Percentiles rank a stretch among this genome's conserved stretches.
phyloP scores from a whole-genome alignment of 2,888 invertebrate species.

The Perizoma flavofasciatum region DNA sequence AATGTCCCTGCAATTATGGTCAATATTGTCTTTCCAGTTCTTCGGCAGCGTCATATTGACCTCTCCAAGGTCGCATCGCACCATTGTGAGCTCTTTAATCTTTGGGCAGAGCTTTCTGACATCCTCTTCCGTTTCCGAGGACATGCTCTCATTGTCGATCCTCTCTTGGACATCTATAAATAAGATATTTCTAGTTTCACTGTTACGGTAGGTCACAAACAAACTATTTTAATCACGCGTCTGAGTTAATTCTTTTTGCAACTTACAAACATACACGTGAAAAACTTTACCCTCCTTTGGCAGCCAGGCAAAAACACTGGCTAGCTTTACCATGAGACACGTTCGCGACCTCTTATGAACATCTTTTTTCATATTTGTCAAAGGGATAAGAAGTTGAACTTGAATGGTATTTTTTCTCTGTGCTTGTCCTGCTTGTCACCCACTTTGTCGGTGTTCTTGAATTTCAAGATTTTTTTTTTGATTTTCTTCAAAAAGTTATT shows the following conservation, averaged over 20 bases:
- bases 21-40: slow-evolving; percentile 77
- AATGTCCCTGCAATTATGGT: slow-evolving; percentile 71
- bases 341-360: no score
- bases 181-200: background rate
- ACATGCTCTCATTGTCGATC: slow-evolving; percentile 66
- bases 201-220: no score
- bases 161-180: slow-evolving; percentile 53
- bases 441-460: slow-evolving; percentile 1
- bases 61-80: slow-evolving; percentile 64
- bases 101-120: slow-evolving; percentile 60
- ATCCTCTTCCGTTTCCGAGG: slow-evolving; percentile 73
- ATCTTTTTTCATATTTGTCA: no score
- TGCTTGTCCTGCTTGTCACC: slow-evolving; percentile 1
- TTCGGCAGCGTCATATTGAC: slow-evolving; percentile 62
- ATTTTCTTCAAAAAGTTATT: background rate
- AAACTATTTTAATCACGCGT: no score
- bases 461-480: slow-evolving; percentile 5
- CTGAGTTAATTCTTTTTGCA: no score
- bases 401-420: no score
- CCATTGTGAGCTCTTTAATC: slow-evolving; percentile 64
- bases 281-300: no score
- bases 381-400: no score
- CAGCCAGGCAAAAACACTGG: no score
- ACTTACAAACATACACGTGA: no score
- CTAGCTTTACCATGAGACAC: no score